These are phyloP conservation scores for Rhyzopertha dominica DNA, from an alignment of 1,140 invertebrate genomes.

Conservation along the genomic window DNA sequence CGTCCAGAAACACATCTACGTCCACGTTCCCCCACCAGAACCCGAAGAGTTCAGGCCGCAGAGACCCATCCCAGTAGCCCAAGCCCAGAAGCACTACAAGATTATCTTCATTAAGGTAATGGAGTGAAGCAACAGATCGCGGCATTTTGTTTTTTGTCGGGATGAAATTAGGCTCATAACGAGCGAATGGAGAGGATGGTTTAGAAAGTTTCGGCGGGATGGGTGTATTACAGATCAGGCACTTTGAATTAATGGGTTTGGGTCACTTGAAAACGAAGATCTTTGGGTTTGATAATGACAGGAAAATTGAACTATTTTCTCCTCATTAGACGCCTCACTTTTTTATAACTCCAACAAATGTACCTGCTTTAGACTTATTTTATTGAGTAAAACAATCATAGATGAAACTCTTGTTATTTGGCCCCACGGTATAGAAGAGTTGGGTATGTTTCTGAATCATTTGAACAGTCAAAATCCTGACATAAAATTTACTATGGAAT, in stretches of 20 bases:
- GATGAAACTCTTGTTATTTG: too few species aligned
- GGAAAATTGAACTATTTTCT: too few species aligned
- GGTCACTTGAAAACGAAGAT: not conserved
- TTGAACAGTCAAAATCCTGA: too few species aligned
- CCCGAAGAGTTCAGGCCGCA: slow-evolving; percentile 60
- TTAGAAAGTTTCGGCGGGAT: not conserved
- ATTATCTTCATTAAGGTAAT: slow-evolving; percentile 79
- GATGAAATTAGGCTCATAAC: not conserved
- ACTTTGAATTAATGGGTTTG: not conserved
- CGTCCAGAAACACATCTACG: slow-evolving; percentile 80
- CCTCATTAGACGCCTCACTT: too few species aligned
- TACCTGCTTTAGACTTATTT: too few species aligned
- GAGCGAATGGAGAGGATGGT: not conserved
- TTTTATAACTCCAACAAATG: too few species aligned
- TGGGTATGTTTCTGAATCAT: too few species aligned
- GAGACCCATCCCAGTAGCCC: slow-evolving; percentile 54
- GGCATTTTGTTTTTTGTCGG: not conserved
- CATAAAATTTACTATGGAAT: too few species aligned
- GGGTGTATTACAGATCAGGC: not conserved
- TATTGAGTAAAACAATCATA: too few species aligned
- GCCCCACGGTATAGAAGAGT: too few species aligned
- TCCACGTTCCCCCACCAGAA: slow-evolving; percentile 70
- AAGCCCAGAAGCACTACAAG: slow-evolving; percentile 83
- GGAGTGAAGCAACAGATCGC: slow-evolving; percentile 10
- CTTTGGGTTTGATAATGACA: too few species aligned